Percentiles rank a stretch among this genome's conserved stretches.
phyloP scores from a whole-genome alignment of 1,140 invertebrate genomes.

The Orchesella cincta region DNA sequence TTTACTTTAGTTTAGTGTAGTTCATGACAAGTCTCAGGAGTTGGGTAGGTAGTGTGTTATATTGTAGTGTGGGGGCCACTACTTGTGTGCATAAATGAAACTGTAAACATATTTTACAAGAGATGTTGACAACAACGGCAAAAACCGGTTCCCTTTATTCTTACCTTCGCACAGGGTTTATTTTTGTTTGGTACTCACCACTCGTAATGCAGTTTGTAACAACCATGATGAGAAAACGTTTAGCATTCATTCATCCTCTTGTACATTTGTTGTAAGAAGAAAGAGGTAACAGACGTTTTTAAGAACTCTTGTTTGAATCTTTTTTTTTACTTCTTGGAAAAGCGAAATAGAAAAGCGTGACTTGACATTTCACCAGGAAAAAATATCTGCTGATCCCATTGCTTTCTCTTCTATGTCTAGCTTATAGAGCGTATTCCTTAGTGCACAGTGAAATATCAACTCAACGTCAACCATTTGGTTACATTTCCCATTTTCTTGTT shows the following conservation, averaged over 20 bases:
- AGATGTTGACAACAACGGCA: neutral
- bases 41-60: neutral
- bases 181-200: neutral
- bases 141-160: neutral
- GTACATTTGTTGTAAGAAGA: neutral
- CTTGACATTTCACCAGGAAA: neutral
- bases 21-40: neutral
- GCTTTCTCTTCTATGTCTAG: neutral
- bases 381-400: neutral
- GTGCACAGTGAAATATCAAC: neutral
- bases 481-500: neutral
- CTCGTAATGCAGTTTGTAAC: neutral
- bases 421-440: neutral
- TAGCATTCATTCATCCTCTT: neutral
- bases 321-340: neutral
- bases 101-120: neutral
- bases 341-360: slow-evolving; percentile 4
- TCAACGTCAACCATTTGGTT: neutral
- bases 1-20: neutral
- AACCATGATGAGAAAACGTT: slow-evolving; percentile 3
- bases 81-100: neutral
- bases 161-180: neutral
- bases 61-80: neutral
- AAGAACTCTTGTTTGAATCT: slow-evolving; percentile 6
- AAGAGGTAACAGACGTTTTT: slow-evolving; percentile 13